Evolutionary conservation across 2,888 invertebrate genomes (phyloP), one percentile per base, ranked within the genome.

Genomic region (Ametastegia equiseti): DNA sequence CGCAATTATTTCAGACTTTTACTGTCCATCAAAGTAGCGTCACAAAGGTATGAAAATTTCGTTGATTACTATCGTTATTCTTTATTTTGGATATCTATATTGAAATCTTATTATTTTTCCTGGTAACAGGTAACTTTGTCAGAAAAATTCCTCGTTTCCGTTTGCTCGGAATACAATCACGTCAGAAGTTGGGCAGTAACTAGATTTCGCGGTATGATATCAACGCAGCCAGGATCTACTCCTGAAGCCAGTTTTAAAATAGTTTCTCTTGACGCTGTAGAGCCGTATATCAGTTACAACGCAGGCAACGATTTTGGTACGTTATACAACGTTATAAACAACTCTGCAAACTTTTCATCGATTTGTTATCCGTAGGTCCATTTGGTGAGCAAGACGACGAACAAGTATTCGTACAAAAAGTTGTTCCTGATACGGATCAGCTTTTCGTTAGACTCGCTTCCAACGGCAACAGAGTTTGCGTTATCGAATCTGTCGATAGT

Each of bases 381-480:
- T 99, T 97, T 91, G 99, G 99, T 0, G 99, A 99, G 90, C 98
- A 98, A 91, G 98, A 99, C 90, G 99, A 99, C 89, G 98, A 98
- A 89, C 99, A 98, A 93, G 97, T 99, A 83, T 99, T 99, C 90
- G 96, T 99, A 71, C 99, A 99, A 92, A 98, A 98, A 93, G 97
- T 99, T 13, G 97, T 99, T 15, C 99, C 99, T 0, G 98, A 99
- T 90, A 98, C 98, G 0, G 98, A 98, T 92, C 97, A 98, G 84
- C 92, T 99, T 33, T 99, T 98, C 91, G 98, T 99, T 13, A 94
- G 99, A 80, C 93, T 98, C 65, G 98, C 99, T 1, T 98, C 98
- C 0, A 98, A 97, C 91, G 99, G 99, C 0, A 97, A 97, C 92
- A 95, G 98, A 87, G 97, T 99, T 30, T 99, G 98, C 92, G 96